Evolutionary conservation across 2,797 vertebrate species (phyloP), one percentile per base, ranked within the genome.

Genomic region (Tenualosa ilisha): DNA sequence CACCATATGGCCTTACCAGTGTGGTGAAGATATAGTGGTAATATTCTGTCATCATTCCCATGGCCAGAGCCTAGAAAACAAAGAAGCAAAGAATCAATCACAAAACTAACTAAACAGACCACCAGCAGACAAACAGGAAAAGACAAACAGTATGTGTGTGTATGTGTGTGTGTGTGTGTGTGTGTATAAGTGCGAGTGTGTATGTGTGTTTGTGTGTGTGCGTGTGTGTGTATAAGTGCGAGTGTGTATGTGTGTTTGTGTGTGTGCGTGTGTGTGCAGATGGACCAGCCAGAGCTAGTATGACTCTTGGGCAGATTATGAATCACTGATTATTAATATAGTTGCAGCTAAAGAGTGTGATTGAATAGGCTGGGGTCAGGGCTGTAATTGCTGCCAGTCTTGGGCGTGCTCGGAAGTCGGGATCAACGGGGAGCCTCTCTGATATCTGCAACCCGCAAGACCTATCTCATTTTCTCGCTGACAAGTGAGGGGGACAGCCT

Each of bases 21-120:
- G 98, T 99, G 85, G 98, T 99, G 95, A 99, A 99, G 93, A 99
- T 99, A 88, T 98, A 99, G 94, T 99, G 98, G 93, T 99, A 99
- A 91, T 99, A 99, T 94, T 99, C 98, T 84, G 98, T 99, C 98
- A 99, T 99, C 98, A 99, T 99, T 89, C 98, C 98, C 98, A 99
- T 99, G 90, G 98, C 97, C 87, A 99, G 96, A 92, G 97, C 98
- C 98, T 99, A 24, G 91, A 84, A 91, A 89, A 84, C 91, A 93
- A 84, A 87, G 59, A 40, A 84, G 56, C 40, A 88, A 31, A 61
- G 53, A 61, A 81, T 65, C 87, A 88, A 91, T 91, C 49, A 43
- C 37, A 53, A 50, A 75, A 3, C 26, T 40, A 91, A 49, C 49
- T 20, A 89, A 26, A 24, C 46, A 84, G 85, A 85, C n/a, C 84